Base-by-base conservation (phyloP, 2,888 invertebrate genomes). In the Microplitis manilae region DNA sequence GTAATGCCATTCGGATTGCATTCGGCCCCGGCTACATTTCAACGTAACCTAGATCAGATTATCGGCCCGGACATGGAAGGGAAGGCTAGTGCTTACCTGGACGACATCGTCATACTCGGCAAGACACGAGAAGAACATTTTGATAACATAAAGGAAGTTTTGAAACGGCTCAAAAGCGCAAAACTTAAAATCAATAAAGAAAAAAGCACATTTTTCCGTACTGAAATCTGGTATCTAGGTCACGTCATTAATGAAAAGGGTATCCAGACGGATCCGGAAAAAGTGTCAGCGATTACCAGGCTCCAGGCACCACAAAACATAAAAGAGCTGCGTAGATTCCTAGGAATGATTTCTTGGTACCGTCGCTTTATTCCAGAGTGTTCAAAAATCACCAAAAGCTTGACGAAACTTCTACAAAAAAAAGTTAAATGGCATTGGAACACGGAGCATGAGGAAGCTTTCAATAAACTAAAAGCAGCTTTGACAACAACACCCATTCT, bases 311-410 rank as follows among this genome's bases (percentile, higher is more conserved):
- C 85, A 5, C 74, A 20, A 2, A 81, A 41, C 20, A 0, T 77
- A 0, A 79, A 78, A 17, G 60, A 79, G 17, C n/a, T 84, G 6
- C 74, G 80, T 38, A 60, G 73, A 6, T 85, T 85, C 62, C 50
- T 87, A 8, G 85, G 85, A 0, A 62, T 85, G n/a, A 77, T 75
- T 8, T 78, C 78, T 0, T 87, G 84, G 81, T 87, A 86, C 73
- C 68, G 84, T 6, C 6, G 40, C 17, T 60, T 60, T 60, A 38
- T 73, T 1, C 59, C 59, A 8, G n/a, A 1, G 7, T 5, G 59
- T 50, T 50, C 60, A 0, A 40, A 68, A 15, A 83, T 84, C 60
- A 60, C 86, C 5, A 85, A 84, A 0, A 81, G 81, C 1, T 71
- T 85, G 1, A 80, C 77, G 7, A 40, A 71, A n/a, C 77, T 85